Evolutionary conservation across 2,797 vertebrate species (phyloP).

Genomic region (Poecilia wingei): DNA sequence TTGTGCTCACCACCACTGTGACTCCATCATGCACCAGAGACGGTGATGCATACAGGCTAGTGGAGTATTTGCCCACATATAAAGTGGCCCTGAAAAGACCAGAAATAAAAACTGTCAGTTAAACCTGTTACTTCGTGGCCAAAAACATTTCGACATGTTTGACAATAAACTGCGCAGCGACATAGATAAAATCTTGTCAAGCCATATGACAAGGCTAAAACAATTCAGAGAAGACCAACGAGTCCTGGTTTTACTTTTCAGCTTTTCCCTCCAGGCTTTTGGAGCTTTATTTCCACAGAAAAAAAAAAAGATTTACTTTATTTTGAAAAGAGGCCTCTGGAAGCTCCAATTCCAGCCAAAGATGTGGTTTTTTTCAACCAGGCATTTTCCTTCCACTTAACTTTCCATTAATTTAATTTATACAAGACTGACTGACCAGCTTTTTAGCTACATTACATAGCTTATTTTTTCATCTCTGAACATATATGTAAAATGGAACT

Average conservation of each 20-base stretch:
- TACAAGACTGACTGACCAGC: neutral
- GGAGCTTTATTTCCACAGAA: neutral
- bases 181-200: neutral
- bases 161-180: neutral
- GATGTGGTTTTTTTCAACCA: neutral
- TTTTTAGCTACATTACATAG: neutral
- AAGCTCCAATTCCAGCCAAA: neutral
- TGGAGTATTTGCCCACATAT: conserved; percentile 96
- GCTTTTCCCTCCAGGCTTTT: neutral
- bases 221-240: conserved; percentile 10
- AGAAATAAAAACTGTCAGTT: neutral
- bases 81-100: conserved; percentile 87
- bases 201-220: neutral
- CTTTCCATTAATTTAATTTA: neutral
- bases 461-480: neutral
- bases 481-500: neutral
- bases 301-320: neutral
- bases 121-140: neutral
- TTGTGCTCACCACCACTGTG: conserved; percentile 91
- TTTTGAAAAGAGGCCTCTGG: neutral
- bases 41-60: conserved; percentile 93
- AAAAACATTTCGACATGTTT: neutral
- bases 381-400: neutral
- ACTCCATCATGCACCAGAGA: conserved; percentile 97
- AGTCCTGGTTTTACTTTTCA: conserved; percentile 24